Base-by-base conservation (phyloP, 2,113 vertebrate genomes). In the Bostrychus sinensis region DNA sequence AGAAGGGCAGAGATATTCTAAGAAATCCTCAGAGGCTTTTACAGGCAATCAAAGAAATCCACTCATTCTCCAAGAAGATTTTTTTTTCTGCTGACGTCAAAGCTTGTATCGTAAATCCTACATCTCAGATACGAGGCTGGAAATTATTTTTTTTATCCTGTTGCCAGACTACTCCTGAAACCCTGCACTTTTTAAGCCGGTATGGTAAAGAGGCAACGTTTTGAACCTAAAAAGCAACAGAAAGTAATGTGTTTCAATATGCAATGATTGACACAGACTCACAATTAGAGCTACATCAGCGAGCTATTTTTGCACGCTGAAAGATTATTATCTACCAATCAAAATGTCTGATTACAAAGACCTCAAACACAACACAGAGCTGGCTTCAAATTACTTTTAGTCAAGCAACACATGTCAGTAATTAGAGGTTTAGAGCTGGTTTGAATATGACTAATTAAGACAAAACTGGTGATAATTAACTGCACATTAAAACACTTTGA, bases 41-140 rank as follows among this genome's bases (percentile, higher is more conserved):
- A 28, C 22, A 60, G 46, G 50, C 58, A 16, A 82, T 62, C 5
- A 56, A 53, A 66, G 62, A 73, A 83, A 78, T 66, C 36, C 4
- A 14, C 51, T 51, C n/a, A 50, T 72, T 76, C 62, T 70, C 70
- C 60, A 70, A 48, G 70, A 58, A 78, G 42, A 48, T 32, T 36
- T 53, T 62, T 72, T 14, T 28, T 14, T 51, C 25, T 62, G 62
- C 76, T 72, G 68, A 70, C 19, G 72, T 81, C 68, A 56, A 37
- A 59, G 43, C 58, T 30, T 56, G 78, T 78, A 75, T 77, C 78
- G 50, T 11, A 72, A 83, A 76, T 78, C 76, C 72, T 73, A 65
- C 81, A 75, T 85, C 75, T 63, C 57, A 73, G 74, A 84, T 62
- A 83, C 61, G 41, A 81, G 38, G 61, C 66, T 76, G 75, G 54